Evolutionary conservation across 2,113 vertebrate genomes (phyloP), one percentile per base, ranked within the genome.

Genomic region (Thinocorus orbignyianus): DNA sequence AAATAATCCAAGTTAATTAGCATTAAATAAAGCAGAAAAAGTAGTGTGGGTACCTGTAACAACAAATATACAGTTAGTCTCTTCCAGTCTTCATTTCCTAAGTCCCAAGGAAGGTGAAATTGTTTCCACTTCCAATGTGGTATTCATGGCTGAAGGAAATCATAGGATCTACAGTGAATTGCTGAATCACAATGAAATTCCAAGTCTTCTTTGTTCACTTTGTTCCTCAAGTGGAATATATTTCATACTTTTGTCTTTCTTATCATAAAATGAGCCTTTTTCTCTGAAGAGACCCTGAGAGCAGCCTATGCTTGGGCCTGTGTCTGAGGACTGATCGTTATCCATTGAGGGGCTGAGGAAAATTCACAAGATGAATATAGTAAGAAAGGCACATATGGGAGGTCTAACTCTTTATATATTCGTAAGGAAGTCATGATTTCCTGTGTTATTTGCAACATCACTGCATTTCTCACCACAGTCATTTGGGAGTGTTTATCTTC

Each of bases 11-110:
- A 58, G n/a, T 54, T 58, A 88, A 64, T 72, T 49, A 64, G 13
- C 17, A 60, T 69, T 28, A 81, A 57, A 28, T 62, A 62, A 87
- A 66, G 28, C 13, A 80, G 22, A 55, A 46, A 57, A 84, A 62
- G 6, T 48, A 52, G 25, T 0, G 1, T 33, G 37, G 3, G 4
- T 46, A 61, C 12, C 5, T 2, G 4, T 33, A 49, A 81, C 9
- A 42, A 42, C 12, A 42, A 77, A 41, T 31, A 31, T 31, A 39
- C 20, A 46, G 11, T 52, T 39, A 46, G 7, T 76, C 1, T n/a
- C 22, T 71, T 83, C 9, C n/a, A 74, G 19, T 20, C 35, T 42
- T 90, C 0, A 0, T 20, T 57, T 84, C 35, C 10, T 42, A 80
- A 66, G 13, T 49, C 16, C 12, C 41, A 35, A 12, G 17, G 37